A percentile compares a stretch with the other conserved stretches of the same genome.
Evolutionary conservation across 2,888 invertebrate species (phyloP).

Genomic region (Spicauda simplicius): DNA sequence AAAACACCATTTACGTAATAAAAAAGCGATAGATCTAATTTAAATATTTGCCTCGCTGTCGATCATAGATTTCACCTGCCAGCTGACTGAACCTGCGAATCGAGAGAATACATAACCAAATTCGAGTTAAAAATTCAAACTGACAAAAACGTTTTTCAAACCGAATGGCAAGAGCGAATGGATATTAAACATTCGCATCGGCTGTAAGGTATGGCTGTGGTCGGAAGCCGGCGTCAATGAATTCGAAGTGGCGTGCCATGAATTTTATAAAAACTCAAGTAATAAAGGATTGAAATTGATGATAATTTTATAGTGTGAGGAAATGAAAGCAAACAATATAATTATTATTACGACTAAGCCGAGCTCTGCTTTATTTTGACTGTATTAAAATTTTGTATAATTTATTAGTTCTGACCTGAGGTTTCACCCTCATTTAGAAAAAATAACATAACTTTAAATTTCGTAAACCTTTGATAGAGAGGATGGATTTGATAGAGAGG

Average conservation of each 20-base stretch:
- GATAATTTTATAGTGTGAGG: no score
- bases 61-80: constrained; percentile 21
- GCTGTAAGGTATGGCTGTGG: background rate
- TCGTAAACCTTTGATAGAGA: no score
- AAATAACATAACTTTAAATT: no score
- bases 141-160: constrained; percentile 32
- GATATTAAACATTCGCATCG: constrained; percentile 12
- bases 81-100: constrained; percentile 10
- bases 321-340: no score
- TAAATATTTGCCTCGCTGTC: constrained; percentile 14
- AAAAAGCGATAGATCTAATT: constrained; percentile 8
- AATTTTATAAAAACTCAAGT: background rate
- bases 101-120: constrained; percentile 24
- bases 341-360: no score
- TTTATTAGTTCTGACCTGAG: no score
- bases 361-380: no score
- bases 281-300: background rate
- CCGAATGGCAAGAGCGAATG: constrained; percentile 4
- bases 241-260: background rate
- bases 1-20: background rate
- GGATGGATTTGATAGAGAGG: no score
- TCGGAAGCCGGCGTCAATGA: constrained; percentile 1
- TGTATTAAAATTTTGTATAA: no score
- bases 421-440: no score
- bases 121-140: constrained; percentile 29